These are phyloP conservation scores for Pristionchus entomophagus DNA, from an alignment of 2,888 invertebrate species.

Conservation along the genomic window DNA sequence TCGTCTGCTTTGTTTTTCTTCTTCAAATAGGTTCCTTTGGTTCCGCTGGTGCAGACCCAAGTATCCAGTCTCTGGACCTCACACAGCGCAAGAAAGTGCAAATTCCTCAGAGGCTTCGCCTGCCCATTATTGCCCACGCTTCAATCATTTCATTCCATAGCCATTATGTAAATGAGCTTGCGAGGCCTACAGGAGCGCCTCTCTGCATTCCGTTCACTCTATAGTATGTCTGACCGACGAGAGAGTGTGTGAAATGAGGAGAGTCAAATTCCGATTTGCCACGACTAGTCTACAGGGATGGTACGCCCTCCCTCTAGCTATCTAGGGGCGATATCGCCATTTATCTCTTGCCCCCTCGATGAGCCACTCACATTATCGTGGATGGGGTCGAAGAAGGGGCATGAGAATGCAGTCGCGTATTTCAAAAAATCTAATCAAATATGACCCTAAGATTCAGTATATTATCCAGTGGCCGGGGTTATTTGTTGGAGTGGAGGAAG, in stretches of 20 bases:
- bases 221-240: too few species aligned
- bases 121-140: background rate
- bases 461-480: too few species aligned
- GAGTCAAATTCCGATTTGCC: too few species aligned
- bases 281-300: too few species aligned
- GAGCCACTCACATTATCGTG: background rate
- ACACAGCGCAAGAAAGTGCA: background rate
- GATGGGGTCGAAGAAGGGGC: conserved; percentile 24
- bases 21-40: background rate
- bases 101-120: conserved; percentile 26
- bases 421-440: too few species aligned
- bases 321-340: conserved; percentile 16
- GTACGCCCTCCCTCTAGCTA: background rate
- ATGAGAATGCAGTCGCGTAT: too few species aligned
- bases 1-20: too few species aligned
- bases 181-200: background rate
- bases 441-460: too few species aligned
- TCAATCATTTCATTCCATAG: conserved; percentile 24
- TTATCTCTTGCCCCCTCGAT: background rate
- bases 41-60: background rate
- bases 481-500: too few species aligned
- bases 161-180: conserved; percentile 23
- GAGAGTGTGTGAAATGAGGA: too few species aligned
- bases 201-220: too few species aligned
- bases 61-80: background rate